These are phyloP conservation scores for Agonum fuliginosum DNA, from an alignment of 2,888 invertebrate genomes.

Conservation along the genomic window DNA sequence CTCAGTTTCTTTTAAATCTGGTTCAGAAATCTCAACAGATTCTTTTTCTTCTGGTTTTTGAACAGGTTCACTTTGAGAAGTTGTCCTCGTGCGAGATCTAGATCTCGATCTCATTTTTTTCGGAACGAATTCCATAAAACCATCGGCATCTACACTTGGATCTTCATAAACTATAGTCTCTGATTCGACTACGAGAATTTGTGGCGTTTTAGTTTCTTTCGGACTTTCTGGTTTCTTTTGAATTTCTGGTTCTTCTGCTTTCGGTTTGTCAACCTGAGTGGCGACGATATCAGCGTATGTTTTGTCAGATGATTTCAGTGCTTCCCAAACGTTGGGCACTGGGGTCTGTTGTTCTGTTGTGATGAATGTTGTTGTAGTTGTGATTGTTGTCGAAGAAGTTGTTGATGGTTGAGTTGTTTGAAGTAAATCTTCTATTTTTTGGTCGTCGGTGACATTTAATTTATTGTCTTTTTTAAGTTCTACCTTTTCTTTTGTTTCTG, in stretches of 20 bases:
- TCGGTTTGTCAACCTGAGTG: conserved; percentile 1
- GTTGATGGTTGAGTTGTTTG: neutral
- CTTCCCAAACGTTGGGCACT: conserved; percentile 34
- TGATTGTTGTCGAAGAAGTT: neutral
- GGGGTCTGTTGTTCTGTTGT: neutral
- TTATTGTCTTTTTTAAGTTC: neutral
- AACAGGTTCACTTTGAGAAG: conserved; percentile 1
- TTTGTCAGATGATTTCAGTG: conserved; percentile 38
- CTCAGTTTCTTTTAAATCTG: neutral
- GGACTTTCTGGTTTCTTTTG: neutral
- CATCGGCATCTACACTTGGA: conserved; percentile 41
- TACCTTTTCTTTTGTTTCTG: conserved; percentile 1
- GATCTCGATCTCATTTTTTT: conserved; percentile 44
- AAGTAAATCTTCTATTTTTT: conserved; percentile 5
- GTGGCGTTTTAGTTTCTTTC: conserved; percentile 10
- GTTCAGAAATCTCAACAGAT: neutral
- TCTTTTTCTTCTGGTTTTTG: neutral
- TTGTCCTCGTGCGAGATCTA: conserved; percentile 35
- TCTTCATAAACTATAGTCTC: conserved; percentile 6
- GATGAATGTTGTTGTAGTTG: neutral
- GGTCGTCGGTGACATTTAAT: conserved; percentile 41
- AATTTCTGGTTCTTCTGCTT: conserved; percentile 19
- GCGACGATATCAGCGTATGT: conserved; percentile 51
- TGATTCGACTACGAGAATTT: conserved; percentile 44
- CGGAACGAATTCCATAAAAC: conserved; percentile 40